A percentile compares a stretch with the other conserved stretches of the same genome.
phyloP scores from a whole-genome alignment of 53 echinoderm and acorn worm genomes.

The Arbacia lixula region DNA sequence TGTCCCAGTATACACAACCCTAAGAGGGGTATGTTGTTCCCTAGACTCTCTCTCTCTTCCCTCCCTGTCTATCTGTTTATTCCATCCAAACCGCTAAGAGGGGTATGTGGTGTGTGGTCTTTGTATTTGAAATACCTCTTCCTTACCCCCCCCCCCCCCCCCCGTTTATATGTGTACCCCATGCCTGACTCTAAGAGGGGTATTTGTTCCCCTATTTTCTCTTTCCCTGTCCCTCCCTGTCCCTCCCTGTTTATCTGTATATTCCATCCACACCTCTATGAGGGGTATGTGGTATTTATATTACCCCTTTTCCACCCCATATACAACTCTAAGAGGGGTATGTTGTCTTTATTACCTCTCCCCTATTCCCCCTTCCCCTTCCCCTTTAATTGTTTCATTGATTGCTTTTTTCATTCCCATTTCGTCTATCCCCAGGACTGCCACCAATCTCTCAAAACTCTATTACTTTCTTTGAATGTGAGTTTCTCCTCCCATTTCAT shows the following conservation, averaged over 20 bases:
- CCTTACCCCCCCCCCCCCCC: not conserved
- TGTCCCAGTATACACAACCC: slow-evolving; percentile 95
- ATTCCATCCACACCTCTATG: not conserved
- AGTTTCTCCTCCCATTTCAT: no score
- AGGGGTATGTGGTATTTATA: not conserved
- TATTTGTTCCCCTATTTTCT: not conserved
- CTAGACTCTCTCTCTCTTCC: not conserved
- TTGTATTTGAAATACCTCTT: not conserved
- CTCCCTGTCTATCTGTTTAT: not conserved
- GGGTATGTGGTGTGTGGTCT: not conserved
- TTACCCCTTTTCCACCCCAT: not conserved
- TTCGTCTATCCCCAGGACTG: no score
- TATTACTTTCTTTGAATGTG: no score
- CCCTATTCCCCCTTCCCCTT: not conserved
- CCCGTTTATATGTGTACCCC: not conserved
- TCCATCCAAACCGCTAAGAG: not conserved
- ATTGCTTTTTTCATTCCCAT: no score
- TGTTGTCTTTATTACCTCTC: not conserved
- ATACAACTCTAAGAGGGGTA: not conserved
- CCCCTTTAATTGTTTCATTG: not conserved
- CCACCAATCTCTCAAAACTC: no score
- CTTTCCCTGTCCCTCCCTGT: not conserved
- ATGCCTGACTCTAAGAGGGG: no score
- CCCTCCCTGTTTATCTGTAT: not conserved
- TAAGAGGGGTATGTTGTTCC: slow-evolving; percentile 86